phyloP scores from a whole-genome alignment of 2,797 vertebrate genomes.

The Potorous gilbertii region DNA sequence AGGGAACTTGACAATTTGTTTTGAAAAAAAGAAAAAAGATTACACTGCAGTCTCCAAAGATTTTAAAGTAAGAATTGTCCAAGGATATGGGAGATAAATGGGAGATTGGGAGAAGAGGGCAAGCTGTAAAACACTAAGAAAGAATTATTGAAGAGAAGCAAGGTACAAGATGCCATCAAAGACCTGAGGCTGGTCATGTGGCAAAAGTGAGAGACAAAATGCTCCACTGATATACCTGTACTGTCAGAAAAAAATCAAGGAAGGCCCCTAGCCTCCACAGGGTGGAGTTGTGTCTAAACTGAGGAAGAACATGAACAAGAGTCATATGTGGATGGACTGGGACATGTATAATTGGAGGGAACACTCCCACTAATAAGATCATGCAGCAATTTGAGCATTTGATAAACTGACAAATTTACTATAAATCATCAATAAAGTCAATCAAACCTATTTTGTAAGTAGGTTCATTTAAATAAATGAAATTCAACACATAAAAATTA shows the following conservation, averaged over 20 bases:
- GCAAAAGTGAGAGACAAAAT: not conserved
- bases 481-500: not conserved
- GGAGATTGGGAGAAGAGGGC: not conserved
- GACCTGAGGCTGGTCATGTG: not conserved
- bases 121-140: not conserved
- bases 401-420: not conserved
- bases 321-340: not conserved
- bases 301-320: not conserved
- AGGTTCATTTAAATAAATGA: not conserved
- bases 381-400: not conserved
- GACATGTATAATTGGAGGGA: not conserved
- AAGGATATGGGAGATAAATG: not conserved
- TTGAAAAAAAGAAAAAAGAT: not conserved
- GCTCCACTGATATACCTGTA: not conserved
- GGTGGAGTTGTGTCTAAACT: not conserved
- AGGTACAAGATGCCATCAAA: not conserved
- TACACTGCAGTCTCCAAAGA: not conserved
- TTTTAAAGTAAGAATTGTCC: not conserved
- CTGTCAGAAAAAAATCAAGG: not conserved
- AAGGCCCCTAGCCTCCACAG: not conserved
- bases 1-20: not conserved
- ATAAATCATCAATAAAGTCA: not conserved
- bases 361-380: not conserved
- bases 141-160: not conserved
- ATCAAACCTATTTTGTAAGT: not conserved